Evolutionary conservation across 1,140 invertebrate species (phyloP), one percentile per base, ranked within the genome.

Genomic region (Brachionus koreanus): DNA sequence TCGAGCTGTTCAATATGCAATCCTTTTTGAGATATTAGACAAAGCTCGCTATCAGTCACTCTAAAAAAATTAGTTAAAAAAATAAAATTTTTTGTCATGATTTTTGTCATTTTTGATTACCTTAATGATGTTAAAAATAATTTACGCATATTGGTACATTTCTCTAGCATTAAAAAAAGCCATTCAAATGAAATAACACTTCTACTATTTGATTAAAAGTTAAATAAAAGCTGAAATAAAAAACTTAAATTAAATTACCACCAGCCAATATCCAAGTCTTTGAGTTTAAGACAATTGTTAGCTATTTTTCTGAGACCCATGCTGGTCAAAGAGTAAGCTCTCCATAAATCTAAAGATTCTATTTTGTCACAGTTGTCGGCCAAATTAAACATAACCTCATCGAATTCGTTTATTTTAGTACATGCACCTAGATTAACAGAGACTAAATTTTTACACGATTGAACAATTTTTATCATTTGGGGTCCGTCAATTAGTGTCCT

Each of bases 241-340:
- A n/a, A 75, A 75, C 37, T 12, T 6, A 43, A 29, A 12, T 39
- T 5, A 57, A 90, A 92, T 90, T 88, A 94, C 93, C 94, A 94
- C 94, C 94, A 95, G 75, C 94, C 94, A 81, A 96, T 90, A 89
- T 96, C 94, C 19, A 96, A 87, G 88, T 95, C 94, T 85, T 93
- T 91, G 16, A 96, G 87, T 57, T 91, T 88, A 81, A 84, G 88
- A 85, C 93, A 94, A 16, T 85, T 84, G n/a, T 90, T 88, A 0
- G 91, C 89, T 3, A 96, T 87, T 10, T 91, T 90, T 83, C 89
- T 87, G 0, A 95, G 90, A 5, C 94, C 94, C 6, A 89, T 87
- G 1, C 92, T 90, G 0, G 93, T 93, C 35, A 95, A 86, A 19
- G 91, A 92, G 84, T 92, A 92, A 0, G 92, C 91, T 86, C 95